These are phyloP conservation scores for Spongilla lacustris DNA, from an alignment of 37 sponge, comb jelly and placozoan species.

Conservation along the genomic window DNA sequence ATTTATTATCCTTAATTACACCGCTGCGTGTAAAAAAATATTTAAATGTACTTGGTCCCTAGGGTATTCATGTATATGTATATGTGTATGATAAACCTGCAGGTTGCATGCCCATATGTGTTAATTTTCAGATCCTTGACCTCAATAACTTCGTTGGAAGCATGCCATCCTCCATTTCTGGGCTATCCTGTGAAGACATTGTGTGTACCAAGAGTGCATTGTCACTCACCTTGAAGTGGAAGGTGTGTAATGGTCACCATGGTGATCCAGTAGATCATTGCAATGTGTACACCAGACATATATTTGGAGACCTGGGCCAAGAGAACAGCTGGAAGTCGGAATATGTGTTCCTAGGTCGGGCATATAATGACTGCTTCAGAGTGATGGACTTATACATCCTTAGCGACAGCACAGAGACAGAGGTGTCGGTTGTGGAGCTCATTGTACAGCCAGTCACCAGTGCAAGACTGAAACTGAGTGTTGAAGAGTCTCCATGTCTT, in stretches of 20 bases:
- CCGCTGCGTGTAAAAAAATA: too few relatives aligned
- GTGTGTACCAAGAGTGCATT: neutral
- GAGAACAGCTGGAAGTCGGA: slow-evolving; percentile 32
- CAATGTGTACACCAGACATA: slow-evolving; percentile 50
- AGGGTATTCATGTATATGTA: too few relatives aligned
- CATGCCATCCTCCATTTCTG: slow-evolving; percentile 17
- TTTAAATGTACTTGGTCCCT: too few relatives aligned
- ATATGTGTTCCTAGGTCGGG: slow-evolving; percentile 30
- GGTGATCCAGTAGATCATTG: slow-evolving; percentile 60
- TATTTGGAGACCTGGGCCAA: neutral
- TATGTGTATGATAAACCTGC: too few relatives aligned
- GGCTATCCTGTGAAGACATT: slow-evolving; percentile 26
- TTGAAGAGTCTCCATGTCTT: slow-evolving; percentile 13
- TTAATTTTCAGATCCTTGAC: slow-evolving; percentile 40
- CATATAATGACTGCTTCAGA: slow-evolving; percentile 15
- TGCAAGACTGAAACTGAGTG: slow-evolving; percentile 14
- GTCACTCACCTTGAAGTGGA: slow-evolving; percentile 55
- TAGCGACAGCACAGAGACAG: neutral
- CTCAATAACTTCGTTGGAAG: slow-evolving; percentile 16
- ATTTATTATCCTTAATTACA: too few relatives aligned
- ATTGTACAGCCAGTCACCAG: slow-evolving; percentile 46
- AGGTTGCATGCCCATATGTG: too few relatives aligned
- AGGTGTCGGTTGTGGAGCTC: slow-evolving; percentile 17
- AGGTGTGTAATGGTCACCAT: neutral
- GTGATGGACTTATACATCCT: slow-evolving; percentile 29